A percentile compares a stretch with the other conserved stretches of the same genome.
Evolutionary conservation across 2,797 vertebrate genomes (phyloP).

Genomic region (Eupleurogrammus muticus): DNA sequence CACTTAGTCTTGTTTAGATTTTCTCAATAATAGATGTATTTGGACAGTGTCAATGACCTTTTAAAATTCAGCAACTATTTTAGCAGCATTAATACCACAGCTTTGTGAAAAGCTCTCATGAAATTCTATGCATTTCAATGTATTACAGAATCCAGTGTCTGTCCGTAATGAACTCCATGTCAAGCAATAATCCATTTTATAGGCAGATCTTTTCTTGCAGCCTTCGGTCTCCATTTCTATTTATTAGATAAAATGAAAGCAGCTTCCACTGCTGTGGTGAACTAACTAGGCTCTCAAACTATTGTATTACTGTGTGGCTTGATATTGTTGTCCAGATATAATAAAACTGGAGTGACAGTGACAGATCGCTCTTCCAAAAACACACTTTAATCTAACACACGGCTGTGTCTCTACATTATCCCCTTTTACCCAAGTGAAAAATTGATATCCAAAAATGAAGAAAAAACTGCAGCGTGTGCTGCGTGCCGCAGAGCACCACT

Average conservation of each 20-base stretch:
- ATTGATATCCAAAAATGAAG: conserved; percentile 50
- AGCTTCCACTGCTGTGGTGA: conserved; percentile 5
- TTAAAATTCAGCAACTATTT: background rate
- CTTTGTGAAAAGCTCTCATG: background rate
- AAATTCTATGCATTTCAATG: background rate
- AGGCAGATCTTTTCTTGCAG: background rate
- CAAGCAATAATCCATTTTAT: background rate
- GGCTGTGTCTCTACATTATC: conserved; percentile 25
- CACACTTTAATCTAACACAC: conserved; percentile 34
- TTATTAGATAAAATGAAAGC: conserved; percentile 8
- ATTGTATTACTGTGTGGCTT: conserved; percentile 31
- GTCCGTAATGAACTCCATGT: background rate
- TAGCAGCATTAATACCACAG: background rate
- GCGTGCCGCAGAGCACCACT: conserved; percentile 19
- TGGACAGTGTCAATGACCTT: background rate
- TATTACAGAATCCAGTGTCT: background rate
- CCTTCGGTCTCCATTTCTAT: conserved; percentile 3
- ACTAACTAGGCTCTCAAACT: conserved; percentile 7
- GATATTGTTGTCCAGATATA: conserved; percentile 31
- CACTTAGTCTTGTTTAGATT: background rate
- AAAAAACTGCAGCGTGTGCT: background rate
- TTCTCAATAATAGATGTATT: background rate
- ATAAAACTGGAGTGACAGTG: conserved; percentile 43
- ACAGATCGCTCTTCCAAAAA: conserved; percentile 29
- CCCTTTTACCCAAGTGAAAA: conserved; percentile 18